Base-by-base conservation (phyloP, 2,888 invertebrate species). In the Xestia xanthographa region DNA sequence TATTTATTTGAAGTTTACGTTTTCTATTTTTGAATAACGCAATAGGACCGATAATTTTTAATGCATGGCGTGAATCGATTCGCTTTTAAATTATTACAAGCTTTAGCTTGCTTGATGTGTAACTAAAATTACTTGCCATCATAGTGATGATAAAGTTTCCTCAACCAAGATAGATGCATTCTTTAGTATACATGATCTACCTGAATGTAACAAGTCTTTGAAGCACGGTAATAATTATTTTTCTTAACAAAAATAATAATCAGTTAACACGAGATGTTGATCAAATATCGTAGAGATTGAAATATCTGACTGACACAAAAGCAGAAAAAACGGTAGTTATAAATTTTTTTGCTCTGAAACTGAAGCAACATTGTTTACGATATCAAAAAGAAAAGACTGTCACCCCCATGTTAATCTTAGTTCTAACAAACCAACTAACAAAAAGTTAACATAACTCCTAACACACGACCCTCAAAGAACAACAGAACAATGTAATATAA, bases 401-500 rank as follows among this genome's bases (percentile, higher is more conserved):
- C 0, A 1, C 5, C 43, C 34, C 43, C 17, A 26, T 53, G 12
- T 22, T 38, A 38, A n/a, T 14, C 14, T 12, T 29, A 34, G 20
- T 45, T 65, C 29, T 26, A 71, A 9, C 41, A 50, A 9, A 38
- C 9, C 9, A 22, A 41, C 43, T 11, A 38, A 48, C n/a, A 0
- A 60, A 77, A 63, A 38, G 3, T 50, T 53, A 20, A 69, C 26
- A 77, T n/a, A 65, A 75, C 12, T 50, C 8, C 38, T 50, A 22
- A 53, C 38, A 66, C 56, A 56, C 38, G 56, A 53, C n/a, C 48
- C 14, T 41, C 45, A 48, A 78, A 83, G 26, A 67, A 56, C 63
- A 82, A 80, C 63, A 65, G 17, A 56, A 43, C 63, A 48, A 67
- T 53, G 41, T 81, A 80, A 80, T 56, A 56, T 50, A 62, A 83